Evolutionary conservation across 2,113 vertebrate genomes (phyloP).

Genomic region (Psittacula cyanocephala): DNA sequence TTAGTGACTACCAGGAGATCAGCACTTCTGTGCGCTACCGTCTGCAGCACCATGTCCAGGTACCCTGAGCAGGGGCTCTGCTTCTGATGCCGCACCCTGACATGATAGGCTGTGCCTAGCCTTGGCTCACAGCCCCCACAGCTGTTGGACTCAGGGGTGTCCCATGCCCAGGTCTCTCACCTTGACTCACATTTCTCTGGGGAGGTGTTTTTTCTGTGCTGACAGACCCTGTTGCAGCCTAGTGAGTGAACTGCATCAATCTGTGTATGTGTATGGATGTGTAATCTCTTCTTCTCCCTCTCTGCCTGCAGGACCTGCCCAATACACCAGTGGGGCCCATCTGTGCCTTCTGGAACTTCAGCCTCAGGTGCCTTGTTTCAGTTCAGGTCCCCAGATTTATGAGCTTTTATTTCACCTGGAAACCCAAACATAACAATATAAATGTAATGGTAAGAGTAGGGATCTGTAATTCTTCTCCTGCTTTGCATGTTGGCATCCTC

Average conservation of each 20-base stretch:
- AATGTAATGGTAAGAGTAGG: not conserved
- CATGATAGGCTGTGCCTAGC: not conserved
- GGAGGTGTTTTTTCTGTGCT: not conserved
- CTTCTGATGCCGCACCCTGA: not conserved
- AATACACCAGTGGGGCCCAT: slow-evolving; percentile 72
- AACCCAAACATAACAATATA: not conserved
- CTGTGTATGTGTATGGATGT: accelerated
- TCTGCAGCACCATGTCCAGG: slow-evolving; percentile 81
- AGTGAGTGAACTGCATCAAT: accelerated
- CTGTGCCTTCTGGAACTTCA: slow-evolving; percentile 92
- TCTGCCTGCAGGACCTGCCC: slow-evolving; percentile 30
- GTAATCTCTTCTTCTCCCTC: not conserved
- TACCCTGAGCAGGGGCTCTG: not conserved
- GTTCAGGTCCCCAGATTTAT: not conserved
- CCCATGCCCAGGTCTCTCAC: not conserved
- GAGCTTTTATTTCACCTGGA: not conserved
- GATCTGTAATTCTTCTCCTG: not conserved
- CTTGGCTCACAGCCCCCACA: accelerated
- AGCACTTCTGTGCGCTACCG: slow-evolving; percentile 81
- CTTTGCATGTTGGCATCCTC: not conserved
- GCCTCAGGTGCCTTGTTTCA: slow-evolving; percentile 53
- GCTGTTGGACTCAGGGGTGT: not conserved
- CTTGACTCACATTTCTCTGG: not conserved
- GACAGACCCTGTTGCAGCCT: not conserved
- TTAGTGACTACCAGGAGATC: slow-evolving; percentile 73